A percentile compares a stretch with the other conserved stretches of the same genome.
These are phyloP conservation scores for Platycnemis pennipes DNA, from an alignment of 2,888 invertebrate species.

Conservation along the genomic window DNA sequence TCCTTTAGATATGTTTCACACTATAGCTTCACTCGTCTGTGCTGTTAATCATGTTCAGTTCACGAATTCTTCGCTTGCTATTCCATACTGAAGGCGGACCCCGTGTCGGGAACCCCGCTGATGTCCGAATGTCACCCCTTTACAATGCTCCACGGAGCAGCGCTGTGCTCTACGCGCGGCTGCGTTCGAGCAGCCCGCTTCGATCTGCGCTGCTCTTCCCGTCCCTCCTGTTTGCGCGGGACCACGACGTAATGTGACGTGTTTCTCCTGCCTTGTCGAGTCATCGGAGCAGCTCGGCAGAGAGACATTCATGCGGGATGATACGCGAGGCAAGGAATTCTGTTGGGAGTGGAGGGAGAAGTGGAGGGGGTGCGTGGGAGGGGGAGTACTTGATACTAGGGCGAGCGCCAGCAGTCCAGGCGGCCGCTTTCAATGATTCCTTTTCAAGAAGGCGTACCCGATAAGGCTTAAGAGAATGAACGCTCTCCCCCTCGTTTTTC, in stretches of 20 bases:
- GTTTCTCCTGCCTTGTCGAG: background rate
- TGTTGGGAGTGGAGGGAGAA: background rate
- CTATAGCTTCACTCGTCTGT: no score
- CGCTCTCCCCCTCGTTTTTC: background rate
- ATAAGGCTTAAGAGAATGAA: constrained; percentile 33
- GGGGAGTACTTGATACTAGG: background rate
- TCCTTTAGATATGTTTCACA: no score
- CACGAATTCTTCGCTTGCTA: no score
- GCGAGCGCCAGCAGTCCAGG: background rate
- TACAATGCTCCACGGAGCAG: no score
- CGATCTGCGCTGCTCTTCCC: background rate
- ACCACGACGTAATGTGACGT: background rate
- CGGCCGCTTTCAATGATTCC: constrained; percentile 60
- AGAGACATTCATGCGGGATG: constrained; percentile 4
- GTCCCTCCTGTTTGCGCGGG: background rate
- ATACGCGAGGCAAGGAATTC: background rate
- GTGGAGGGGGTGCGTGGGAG: background rate
- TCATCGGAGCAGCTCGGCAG: background rate
- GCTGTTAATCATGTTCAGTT: no score
- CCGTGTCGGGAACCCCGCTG: no score
- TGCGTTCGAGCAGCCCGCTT: background rate
- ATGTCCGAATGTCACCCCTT: no score
- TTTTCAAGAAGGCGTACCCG: constrained; percentile 34
- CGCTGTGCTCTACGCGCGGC: no score
- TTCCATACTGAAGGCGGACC: no score